Base-by-base conservation (phyloP, 2,113 vertebrate species). In the Proterorhinus semilunaris region DNA sequence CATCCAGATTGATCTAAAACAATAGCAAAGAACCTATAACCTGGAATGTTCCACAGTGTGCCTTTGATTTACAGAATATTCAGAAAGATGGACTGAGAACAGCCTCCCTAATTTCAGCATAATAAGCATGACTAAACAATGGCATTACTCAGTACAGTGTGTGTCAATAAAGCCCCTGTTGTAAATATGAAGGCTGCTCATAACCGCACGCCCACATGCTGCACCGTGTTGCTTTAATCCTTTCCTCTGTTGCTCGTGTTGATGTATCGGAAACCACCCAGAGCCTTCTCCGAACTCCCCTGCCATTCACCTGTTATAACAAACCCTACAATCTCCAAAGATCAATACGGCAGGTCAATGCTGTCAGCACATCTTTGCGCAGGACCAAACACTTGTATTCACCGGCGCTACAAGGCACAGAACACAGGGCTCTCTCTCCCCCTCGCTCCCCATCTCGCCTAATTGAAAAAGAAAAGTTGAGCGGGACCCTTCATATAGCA, bases 381-480 rank as follows among this genome's bases (percentile, higher is more conserved):
- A n/a, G 21, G 63, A 58, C 52, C 77, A 58, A 72, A 76, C 77
- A 51, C 65, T 61, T 76, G 78, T 65, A 16, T 74, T 69, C 76
- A 59, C 70, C 70, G 69, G 53, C 63, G 4, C 59, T 66, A 62
- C 66, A 51, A 46, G 76, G 47, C 47, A 36, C 27, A 44, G 68
- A 67, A 62, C 78, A 65, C 61, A 81, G 76, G 44, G 71, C 79
- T 65, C 50, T 75, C 57, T 53, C 78, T 27, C 53, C 5, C 51
- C 17, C 8, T 65, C 62, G 17, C 69, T 62, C 66, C 10, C 27
- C 27, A 36, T 71, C 50, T 78, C n/a, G 58, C 12, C 74, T 89
- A 91, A 90, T 85, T 86, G 80, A 91, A 89, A 82, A 75, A 68
- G 84, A 85, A 83, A 82, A 82, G 87, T 88, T 87, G 75, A 88